phyloP scores from a whole-genome alignment of 1,140 invertebrate species.

The Campodea augens region DNA sequence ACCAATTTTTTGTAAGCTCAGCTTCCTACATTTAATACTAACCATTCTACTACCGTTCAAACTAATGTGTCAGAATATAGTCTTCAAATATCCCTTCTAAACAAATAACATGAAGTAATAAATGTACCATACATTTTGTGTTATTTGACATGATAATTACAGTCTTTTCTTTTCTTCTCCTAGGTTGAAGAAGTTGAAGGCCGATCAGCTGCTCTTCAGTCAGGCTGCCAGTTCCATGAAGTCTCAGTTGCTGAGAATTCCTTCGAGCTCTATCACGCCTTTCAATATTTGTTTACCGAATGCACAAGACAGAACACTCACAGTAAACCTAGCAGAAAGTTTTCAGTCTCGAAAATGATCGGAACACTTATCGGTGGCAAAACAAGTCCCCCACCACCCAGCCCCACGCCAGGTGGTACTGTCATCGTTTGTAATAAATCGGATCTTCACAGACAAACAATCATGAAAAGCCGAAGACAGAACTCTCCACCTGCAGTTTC shows the following conservation, averaged over 20 bases:
- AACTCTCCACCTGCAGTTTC: slow-evolving; percentile 17
- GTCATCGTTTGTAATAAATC: slow-evolving; percentile 34
- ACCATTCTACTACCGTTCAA: no score
- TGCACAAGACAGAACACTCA: slow-evolving; percentile 27
- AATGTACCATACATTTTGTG: no score
- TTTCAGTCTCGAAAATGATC: slow-evolving; percentile 57
- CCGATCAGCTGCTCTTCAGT: slow-evolving; percentile 36
- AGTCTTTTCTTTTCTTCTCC: slow-evolving; percentile 15
- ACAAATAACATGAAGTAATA: no score
- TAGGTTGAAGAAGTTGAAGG: slow-evolving; percentile 51
- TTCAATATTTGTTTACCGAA: slow-evolving; percentile 43
- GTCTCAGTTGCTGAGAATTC: slow-evolving; percentile 55
- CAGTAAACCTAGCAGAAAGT: slow-evolving; percentile 34
- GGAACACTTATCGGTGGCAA: slow-evolving; percentile 44
- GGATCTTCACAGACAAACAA: slow-evolving; percentile 32
- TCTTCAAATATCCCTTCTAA: no score
- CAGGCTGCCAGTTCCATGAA: slow-evolving; percentile 48
- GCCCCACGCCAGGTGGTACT: slow-evolving; percentile 30
- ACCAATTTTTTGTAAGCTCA: no score
- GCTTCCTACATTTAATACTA: no score
- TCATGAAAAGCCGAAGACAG: slow-evolving; percentile 32
- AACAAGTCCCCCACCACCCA: slow-evolving; percentile 21
- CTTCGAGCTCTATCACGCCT: slow-evolving; percentile 43
- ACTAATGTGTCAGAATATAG: no score
- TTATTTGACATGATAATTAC: no score